Evolutionary conservation across 2,888 invertebrate species (phyloP).

Genomic region (Eilema sororculum): DNA sequence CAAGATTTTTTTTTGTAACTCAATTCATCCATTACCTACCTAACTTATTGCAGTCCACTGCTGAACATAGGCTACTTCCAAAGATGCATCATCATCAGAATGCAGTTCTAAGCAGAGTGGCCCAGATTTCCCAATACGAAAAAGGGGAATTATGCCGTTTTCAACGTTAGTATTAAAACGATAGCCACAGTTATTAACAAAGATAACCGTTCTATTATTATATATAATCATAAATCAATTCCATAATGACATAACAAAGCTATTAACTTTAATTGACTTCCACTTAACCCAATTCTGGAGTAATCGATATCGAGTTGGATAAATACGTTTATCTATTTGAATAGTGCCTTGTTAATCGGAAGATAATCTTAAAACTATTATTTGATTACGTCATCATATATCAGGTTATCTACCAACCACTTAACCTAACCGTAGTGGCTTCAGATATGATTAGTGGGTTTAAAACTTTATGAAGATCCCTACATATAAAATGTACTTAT

Average conservation of each 20-base stretch:
- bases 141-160: not conserved
- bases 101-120: not conserved
- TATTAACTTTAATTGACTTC: slow-evolving; percentile 35
- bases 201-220: slow-evolving; percentile 5
- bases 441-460: not conserved
- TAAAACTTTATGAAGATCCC: not conserved
- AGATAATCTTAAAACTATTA: slow-evolving; percentile 12
- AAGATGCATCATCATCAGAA: too few relatives aligned
- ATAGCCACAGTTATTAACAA: not conserved
- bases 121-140: not conserved
- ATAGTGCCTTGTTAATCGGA: slow-evolving; percentile 1
- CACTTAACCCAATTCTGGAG: slow-evolving; percentile 24
- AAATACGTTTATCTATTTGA: slow-evolving; percentile 8
- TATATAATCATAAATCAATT: slow-evolving; percentile 11
- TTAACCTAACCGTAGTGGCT: not conserved
- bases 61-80: too few relatives aligned
- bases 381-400: slow-evolving; percentile 1
- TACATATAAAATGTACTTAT: too few relatives aligned
- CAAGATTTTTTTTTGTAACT: too few relatives aligned
- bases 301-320: slow-evolving; percentile 24
- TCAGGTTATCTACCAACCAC: not conserved
- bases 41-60: too few relatives aligned
- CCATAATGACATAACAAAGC: slow-evolving; percentile 34
- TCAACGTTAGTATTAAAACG: not conserved
- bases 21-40: too few relatives aligned